Base-by-base conservation (phyloP, 2,888 invertebrate species). In the Agrochola macilenta region DNA sequence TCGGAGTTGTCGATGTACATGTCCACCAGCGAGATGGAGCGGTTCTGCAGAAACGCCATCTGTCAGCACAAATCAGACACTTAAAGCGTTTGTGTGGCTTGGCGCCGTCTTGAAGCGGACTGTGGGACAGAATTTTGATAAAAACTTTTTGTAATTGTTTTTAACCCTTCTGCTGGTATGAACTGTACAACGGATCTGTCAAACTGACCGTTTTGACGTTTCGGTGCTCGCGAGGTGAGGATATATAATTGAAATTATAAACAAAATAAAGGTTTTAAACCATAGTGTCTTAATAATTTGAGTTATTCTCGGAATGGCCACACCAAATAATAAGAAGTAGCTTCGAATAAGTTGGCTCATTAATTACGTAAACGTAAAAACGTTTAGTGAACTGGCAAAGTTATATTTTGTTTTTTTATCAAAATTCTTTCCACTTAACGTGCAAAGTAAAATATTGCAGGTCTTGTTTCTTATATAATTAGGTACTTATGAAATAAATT, bases 1-100 rank as follows among this genome's bases (percentile, higher is more conserved):
- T 99, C 99, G 79, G 98, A 98, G 95, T 98, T 99, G 97, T 99
- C 99, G 95, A 99, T 98, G 97, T 99, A 99, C 98, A 99, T 99
- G 94, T 99, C 99, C 95, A 99, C 98, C 97, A 99, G 97, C 57
- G 98, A 99, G 92, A 99, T 98, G 92, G 98, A 98, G 93, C 99
- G 98, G 96, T 98, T 99, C 97, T 99, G 98, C 92, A 98, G 97
- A 96, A 98, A 98, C 95, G 97, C 97, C 97, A 97, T 97, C 97
- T 97, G 97, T 96, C 92, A 96, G 95, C 93, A 91, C 91, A 94
- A 92, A 94, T 90, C 89, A 89, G 89, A 90, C 89, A 92, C 94
- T 95, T 94, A 94, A 92, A 89, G 87, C 88, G 82, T 85, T 85
- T 88, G 79, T 73, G 60, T 61, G 69, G 63, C 46, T 76, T 73